Evolutionary conservation across 1,140 invertebrate genomes (phyloP), one percentile per base, ranked within the genome.

Genomic region (Andrena cerasifolii): DNA sequence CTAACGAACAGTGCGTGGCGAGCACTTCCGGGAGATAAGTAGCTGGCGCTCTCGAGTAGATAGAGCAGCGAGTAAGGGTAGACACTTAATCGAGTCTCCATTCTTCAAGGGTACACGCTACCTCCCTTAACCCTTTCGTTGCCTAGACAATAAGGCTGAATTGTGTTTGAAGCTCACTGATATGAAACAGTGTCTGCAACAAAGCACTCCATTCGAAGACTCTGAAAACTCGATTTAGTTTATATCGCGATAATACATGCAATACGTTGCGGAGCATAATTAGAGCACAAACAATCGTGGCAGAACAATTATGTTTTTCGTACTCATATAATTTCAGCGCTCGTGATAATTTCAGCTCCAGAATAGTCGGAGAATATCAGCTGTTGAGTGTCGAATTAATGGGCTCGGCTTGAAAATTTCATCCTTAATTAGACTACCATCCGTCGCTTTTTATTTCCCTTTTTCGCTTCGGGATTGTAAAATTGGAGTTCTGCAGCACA

Each of bases 1-100:
- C 71, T 61, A 53, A 61, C 24, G 75, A 77, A 62, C 56, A 45
- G 56, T 62, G 75, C 67, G 67, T 62, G 56, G 45, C 67, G 43
- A 61, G 75, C 7, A 26, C 56, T 71, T 77, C 75, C 75, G 43
- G 45, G 3, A 24, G 45, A 51, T 33, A 43, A 61, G 56, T 24
- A 53, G 43, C 24, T 3, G 24, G 12, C 18, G 36, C 24, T 31
- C n/a, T 70, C 43, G 45, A 71, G 26, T 61, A 45, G 56, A 36
- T 62, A 8, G n/a, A 70, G 18, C 18, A 36, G 31, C 16, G 18
- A 43, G 40, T 21, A 31, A 61, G 56, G 65, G 33, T 61, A 24
- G 51, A 14, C 18, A 24, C 58, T 77, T 71, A 53, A 77, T 77
- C 45, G 28, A 47, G 54, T 24, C 54, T 61, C 45, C 33, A 31